Evolutionary conservation across 2,888 invertebrate species (phyloP), one percentile per base, ranked within the genome.

Genomic region (Apoda limacodes): DNA sequence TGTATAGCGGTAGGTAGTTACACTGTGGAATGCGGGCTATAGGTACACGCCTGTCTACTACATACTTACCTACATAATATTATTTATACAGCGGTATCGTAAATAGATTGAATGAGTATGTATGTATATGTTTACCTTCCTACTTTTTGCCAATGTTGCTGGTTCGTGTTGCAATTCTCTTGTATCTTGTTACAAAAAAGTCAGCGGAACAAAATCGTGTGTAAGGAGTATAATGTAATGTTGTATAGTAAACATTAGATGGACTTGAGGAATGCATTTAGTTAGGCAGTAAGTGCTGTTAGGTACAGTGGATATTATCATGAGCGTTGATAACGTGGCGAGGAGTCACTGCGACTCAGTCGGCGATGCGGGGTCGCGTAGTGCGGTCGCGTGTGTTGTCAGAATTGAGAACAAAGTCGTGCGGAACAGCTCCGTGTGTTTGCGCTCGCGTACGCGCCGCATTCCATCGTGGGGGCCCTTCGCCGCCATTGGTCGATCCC

Each of bases 401-500:
- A 50, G 55, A 61, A 52, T 59, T 55, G 56, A 41, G 56, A 48
- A 48, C 34, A 61, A 69, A 68, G 70, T 67, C 70, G 72, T 62
- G 60, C 69, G 61, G 60, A 65, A 63, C 64, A 61, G 60, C 52
- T 57, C n/a, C 55, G 60, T 62, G 68, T 64, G 68, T 65, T 70
- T 65, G 71, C 63, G 66, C 60, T 74, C 74, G 75, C 75, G 76
- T 78, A 78, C 76, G 78, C 78, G 80, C 78, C 72, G 80, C 80
- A 78, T 78, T 76, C 78, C 78, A 78, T 74, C 76, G 78, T 75
- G 78, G 76, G 72, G 70, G 75, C 72, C 76, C 76, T 78, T 83
- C 82, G 82, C 72, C 61, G 74, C 81, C 76, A 85, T 85, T 85
- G 85, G 85, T 75, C 67, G 82, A 72, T 80, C 82, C 83, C 82